Evolutionary conservation across 2,113 vertebrate species (phyloP), one percentile per base, ranked within the genome.

Genomic region (Actinemys pallida): DNA sequence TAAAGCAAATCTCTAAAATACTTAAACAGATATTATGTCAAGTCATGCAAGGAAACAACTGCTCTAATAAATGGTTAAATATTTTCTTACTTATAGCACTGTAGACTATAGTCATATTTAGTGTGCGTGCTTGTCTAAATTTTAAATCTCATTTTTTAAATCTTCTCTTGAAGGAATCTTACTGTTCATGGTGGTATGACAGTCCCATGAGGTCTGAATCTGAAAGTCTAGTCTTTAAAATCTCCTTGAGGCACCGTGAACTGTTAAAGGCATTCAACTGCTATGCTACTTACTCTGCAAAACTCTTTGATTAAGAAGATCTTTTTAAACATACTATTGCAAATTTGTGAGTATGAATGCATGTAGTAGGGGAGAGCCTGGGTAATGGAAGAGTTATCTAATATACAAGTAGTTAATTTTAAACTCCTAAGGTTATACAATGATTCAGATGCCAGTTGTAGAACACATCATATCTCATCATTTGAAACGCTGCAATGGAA

Each of bases 1-100:
- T 87, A 90, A 97, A 96, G 87, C 94, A 45, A 93, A 96, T 75
- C 88, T 88, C 96, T 84, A 94, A 96, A 90, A 89, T 90, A 96
- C 65, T 86, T 83, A 95, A 95, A 52, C 75, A 96, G 83, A 96
- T 94, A 89, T 92, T 95, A 87, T 29, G 90, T 87, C 83, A 92
- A 94, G 45, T 57, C 92, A 59, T 80, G 81, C 42, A 87, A 92
- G 79, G 87, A 83, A 94, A 94, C 72, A 92, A 72, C 87, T 96
- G 96, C 81, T 92, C 42, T 79, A 88, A 88, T 75, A 76, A 90
- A 82, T 79, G 83, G 78, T 95, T 96, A 20, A 72, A 86, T 90
- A 93, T 86, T 95, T 80, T 90, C 88, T 93, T 97, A 93, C 92
- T 95, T 95, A 97, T 78, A 96, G 84, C 27, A 94, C 79, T 93